Base-by-base conservation (phyloP, 1,140 invertebrate species). In the Venustaconcha ellipsiformis region DNA sequence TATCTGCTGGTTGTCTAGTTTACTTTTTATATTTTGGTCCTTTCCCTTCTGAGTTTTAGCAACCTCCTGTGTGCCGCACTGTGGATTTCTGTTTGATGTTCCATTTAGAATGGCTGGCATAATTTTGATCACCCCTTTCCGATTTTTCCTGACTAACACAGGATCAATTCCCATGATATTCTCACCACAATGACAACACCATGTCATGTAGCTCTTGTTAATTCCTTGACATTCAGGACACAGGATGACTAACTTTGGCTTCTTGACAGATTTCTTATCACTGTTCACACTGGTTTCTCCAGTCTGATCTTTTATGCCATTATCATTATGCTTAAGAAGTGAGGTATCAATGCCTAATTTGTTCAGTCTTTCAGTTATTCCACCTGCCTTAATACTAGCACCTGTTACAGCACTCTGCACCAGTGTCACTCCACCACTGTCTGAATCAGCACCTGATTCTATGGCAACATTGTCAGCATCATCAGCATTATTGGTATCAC, bases 171-270 rank as follows among this genome's bases (percentile, higher is more conserved):
- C 86, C 17, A 87, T 87, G 56, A 88, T 79, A n/a, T 87, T 78
- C 30, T 84, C 83, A n/a, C 87, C 85, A 83, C 87, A 88, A 13
- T 84, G 77, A 15, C 76, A 69, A 70, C 87, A 88, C 86, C 87
- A 87, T 14, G 83, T 80, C 83, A 87, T 86, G 67, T 88, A 86
- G 17, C 78, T 78, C 70, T 87, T 86, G 58, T 88, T 88, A 8
- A 83, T 59, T 18, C 81, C 76, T 18, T 74, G 66, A 79, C 87
- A 88, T 65, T 87, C 87, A 17, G 85, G 84, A 69, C 87, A 88
- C 2, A 84, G 73, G 15, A 83, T 82, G 17, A 87, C 79, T 57
- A 79, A 20, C 48, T 81, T 83, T 4, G 69, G 67, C 62, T 81
- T 82, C 18, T 59, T 72, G n/a, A 72, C 68, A 18, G 37, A 69